Percentiles rank a stretch among this genome's conserved stretches.
Evolutionary conservation across 2,888 invertebrate species (phyloP).

Genomic region (Microplitis manilae): DNA sequence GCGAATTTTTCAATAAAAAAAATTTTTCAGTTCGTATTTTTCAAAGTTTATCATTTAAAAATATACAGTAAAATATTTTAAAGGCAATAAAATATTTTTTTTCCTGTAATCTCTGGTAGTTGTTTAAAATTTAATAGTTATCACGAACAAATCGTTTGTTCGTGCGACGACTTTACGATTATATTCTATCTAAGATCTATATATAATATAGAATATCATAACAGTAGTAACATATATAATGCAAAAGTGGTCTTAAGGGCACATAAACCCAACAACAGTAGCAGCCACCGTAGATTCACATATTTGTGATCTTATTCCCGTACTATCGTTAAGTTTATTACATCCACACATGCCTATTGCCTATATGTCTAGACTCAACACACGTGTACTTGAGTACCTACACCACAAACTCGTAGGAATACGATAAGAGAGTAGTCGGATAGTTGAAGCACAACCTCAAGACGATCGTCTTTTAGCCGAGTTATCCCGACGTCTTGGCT

Average conservation of each 20-base stretch:
- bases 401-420: neutral
- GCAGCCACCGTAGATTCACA: slow-evolving; percentile 17
- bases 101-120: slow-evolving; percentile 21
- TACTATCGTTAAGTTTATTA: neutral
- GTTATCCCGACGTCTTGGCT: neutral
- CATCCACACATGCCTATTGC: slow-evolving; percentile 26
- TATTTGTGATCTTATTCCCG: slow-evolving; percentile 19
- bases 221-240: slow-evolving; percentile 13
- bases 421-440: too few species aligned
- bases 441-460: too few species aligned
- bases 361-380: slow-evolving; percentile 2
- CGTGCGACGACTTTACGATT: slow-evolving; percentile 47
- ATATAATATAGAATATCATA: too few species aligned
- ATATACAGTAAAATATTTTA: too few species aligned
- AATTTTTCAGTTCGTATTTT: too few species aligned
- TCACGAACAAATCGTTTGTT: slow-evolving; percentile 52
- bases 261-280: slow-evolving; percentile 34
- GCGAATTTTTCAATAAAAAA: too few species aligned
- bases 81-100: neutral
- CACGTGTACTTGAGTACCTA: neutral
- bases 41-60: too few species aligned
- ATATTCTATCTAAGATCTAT: neutral
- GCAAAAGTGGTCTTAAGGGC: slow-evolving; percentile 34
- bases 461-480: neutral
- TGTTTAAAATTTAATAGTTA: slow-evolving; percentile 45